Base-by-base conservation (phyloP, 2,797 vertebrate genomes). In the Premnoplex brunnescens region DNA sequence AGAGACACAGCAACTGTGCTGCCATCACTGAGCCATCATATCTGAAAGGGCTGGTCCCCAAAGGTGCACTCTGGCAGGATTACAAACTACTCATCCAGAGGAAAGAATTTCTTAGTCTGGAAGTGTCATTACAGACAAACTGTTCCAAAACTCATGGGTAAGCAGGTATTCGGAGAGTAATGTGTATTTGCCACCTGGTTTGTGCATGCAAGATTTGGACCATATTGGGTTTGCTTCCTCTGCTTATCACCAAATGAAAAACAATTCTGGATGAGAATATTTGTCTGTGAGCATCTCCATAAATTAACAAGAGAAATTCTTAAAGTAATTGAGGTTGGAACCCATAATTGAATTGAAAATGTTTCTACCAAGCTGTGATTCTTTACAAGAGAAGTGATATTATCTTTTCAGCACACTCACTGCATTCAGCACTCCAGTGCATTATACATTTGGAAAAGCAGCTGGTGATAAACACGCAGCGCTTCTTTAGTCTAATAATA, bases 291-390 rank as follows among this genome's bases (percentile, higher is more conserved):
- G 77, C 79, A 94, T 51, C 67, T 95, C 71, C 36, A 58, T 86
- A 85, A 93, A 94, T 95, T 93, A 95, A 30, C 62, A 62, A 56
- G 92, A 87, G 49, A 85, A 43, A 68, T 67, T 83, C 85, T 93
- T 90, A 7, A 92, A 91, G 74, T 91, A 95, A 95, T 86, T 93
- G 93, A 92, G 78, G 51, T 56, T 92, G 81, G 88, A 96, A 88
- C 37, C 83, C 52, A 17, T 93, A 94, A 95, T 56, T 95, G 94
- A 95, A 96, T 76, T 77, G 68, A 62, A 77, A 85, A 62, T 43
- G 12, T 41, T 91, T 56, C 74, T 74, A 84, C 91, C 79, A 75
- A 77, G 91, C 84, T 95, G 92, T 62, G 89, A 60, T 88, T 85
- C 94, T 88, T 74, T 77, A 75, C 71, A 88, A 93, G 82, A 83